Percentiles rank a stretch among this genome's conserved stretches.
phyloP scores from a whole-genome alignment of 2,113 vertebrate species.

The Ptyas mucosa region DNA sequence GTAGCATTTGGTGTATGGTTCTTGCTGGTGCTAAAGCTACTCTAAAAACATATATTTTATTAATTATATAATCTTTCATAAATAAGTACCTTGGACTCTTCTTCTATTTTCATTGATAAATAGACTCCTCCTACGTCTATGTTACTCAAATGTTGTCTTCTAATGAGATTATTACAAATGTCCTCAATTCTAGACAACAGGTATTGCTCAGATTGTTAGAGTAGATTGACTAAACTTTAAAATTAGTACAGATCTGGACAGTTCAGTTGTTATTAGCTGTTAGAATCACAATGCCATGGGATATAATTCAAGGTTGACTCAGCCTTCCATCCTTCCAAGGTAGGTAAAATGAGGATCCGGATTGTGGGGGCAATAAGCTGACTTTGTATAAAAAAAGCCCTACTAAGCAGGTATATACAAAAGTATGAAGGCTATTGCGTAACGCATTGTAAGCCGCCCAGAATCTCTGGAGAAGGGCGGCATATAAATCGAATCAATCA shows the following conservation, averaged over 20 bases:
- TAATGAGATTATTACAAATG: not conserved
- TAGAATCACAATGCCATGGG: not conserved
- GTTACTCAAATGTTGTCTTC: not conserved
- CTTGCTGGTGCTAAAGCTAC: not conserved
- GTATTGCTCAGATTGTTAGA: not conserved
- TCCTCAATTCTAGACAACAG: not conserved
- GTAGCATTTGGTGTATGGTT: not conserved
- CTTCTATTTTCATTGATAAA: not conserved
- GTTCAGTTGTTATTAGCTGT: not conserved
- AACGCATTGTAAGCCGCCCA: no score
- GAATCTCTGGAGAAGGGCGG: no score
- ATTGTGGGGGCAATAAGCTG: no score
- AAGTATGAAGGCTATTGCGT: no score
- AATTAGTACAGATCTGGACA: not conserved
- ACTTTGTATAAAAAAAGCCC: no score
- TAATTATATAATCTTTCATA: not conserved
- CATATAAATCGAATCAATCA: no score
- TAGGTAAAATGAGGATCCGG: no score
- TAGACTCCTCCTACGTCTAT: not conserved
- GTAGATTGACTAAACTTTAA: not conserved
- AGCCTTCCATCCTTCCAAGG: no score
- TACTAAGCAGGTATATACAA: no score
- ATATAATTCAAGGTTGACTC: no score
- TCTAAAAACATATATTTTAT: not conserved
- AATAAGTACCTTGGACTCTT: not conserved